These are phyloP conservation scores for Cheilosia vulpina DNA, from an alignment of 2,888 invertebrate genomes.

Conservation along the genomic window DNA sequence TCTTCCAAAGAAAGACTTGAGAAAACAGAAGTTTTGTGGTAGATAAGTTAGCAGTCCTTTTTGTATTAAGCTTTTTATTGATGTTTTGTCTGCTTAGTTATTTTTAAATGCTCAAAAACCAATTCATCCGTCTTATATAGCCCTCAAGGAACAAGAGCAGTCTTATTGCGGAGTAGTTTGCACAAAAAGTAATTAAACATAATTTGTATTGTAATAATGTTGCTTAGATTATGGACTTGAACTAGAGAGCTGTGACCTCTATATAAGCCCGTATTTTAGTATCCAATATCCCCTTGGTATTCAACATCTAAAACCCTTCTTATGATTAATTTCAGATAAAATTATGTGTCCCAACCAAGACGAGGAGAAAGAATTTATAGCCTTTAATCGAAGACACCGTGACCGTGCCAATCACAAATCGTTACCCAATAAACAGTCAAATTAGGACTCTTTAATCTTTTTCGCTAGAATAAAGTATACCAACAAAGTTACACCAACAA, in stretches of 20 bases:
- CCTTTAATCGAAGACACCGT: constrained; percentile 48
- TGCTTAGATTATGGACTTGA: not conserved
- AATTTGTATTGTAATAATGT: not conserved
- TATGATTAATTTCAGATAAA: constrained; percentile 59
- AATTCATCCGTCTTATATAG: not conserved
- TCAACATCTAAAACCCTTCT: constrained; percentile 7
- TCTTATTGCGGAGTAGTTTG: not conserved
- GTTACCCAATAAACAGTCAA: constrained; percentile 8
- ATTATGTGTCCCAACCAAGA: constrained; percentile 63
- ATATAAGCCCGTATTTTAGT: not conserved
- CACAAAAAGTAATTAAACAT: not conserved
- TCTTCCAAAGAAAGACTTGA: too few relatives aligned
- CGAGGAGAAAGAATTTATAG: constrained; percentile 65
- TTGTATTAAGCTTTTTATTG: too few relatives aligned
- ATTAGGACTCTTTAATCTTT: not conserved
- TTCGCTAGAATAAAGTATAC: not conserved
- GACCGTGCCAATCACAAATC: constrained; percentile 26
- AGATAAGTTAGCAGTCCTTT: too few relatives aligned
- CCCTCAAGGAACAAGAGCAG: not conserved
- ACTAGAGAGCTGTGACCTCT: not conserved
- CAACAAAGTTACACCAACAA: not conserved
- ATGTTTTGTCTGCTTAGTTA: not conserved
- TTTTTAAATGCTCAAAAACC: not conserved
- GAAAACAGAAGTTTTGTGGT: too few relatives aligned
- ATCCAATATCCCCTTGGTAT: not conserved